Conservation (phyloP, 2,797 vertebrate genomes). For the Myotis findleyi region DNA sequence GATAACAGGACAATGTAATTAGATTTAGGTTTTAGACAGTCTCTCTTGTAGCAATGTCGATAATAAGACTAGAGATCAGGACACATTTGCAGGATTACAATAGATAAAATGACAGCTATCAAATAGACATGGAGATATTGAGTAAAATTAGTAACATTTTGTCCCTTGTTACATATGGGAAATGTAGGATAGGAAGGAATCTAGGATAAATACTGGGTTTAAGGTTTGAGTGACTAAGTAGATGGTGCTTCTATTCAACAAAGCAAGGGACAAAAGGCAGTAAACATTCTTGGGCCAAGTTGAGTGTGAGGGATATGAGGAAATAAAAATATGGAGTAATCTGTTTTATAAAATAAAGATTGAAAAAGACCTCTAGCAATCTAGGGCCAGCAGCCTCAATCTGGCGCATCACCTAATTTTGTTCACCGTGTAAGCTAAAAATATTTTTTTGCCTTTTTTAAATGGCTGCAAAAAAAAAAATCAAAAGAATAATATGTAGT, state of each 20-base stretch:
- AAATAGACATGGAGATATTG: background rate
- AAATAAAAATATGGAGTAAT: background rate
- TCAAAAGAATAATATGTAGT: background rate
- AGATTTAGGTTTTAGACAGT: slow-evolving; percentile 1
- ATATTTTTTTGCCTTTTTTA: background rate
- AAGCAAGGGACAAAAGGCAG: background rate
- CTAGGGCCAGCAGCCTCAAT: background rate
- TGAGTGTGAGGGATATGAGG: background rate
- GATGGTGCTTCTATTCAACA: background rate
- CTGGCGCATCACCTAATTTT: background rate
- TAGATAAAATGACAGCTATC: background rate
- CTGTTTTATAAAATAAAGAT: background rate
- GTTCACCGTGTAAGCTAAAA: background rate
- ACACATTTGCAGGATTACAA: background rate
- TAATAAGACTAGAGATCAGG: background rate
- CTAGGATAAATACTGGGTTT: background rate
- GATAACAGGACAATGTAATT: background rate
- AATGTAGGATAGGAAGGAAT: background rate
- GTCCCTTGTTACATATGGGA: background rate
- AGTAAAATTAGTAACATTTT: background rate
- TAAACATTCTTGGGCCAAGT: background rate
- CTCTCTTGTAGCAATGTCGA: background rate
- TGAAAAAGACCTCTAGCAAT: background rate
- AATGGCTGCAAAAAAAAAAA: background rate
- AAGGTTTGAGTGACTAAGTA: background rate